phyloP scores from a whole-genome alignment of 2,113 vertebrate genomes.

The Echinops telfairi region DNA sequence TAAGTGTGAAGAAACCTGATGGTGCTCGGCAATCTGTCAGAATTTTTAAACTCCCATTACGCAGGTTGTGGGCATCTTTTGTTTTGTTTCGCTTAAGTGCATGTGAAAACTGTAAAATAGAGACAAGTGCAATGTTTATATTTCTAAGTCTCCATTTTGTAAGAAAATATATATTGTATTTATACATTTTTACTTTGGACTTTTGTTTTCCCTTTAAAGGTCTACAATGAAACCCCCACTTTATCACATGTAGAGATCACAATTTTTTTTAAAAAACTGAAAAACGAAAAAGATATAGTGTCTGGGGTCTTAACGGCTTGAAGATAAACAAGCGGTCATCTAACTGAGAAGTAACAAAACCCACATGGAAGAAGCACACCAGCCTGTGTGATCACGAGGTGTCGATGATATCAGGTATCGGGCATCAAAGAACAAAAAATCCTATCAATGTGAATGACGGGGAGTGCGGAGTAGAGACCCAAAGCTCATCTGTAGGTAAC shows the following conservation, averaged over 20 bases:
- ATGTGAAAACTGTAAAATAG: conserved; percentile 87
- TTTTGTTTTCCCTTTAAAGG: conserved; percentile 85
- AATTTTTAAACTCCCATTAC: conserved; percentile 74
- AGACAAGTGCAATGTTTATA: conserved; percentile 90
- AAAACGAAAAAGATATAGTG: too few relatives aligned
- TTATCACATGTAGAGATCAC: conserved; percentile 92
- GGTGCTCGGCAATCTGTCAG: conserved; percentile 30
- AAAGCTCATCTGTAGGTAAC: too few relatives aligned
- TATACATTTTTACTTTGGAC: conserved; percentile 93
- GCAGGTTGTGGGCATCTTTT: conserved; percentile 75
- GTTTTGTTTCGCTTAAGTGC: conserved; percentile 85
- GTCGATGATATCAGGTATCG: too few relatives aligned
- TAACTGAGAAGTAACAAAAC: too few relatives aligned
- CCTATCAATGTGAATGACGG: too few relatives aligned
- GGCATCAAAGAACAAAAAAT: too few relatives aligned
- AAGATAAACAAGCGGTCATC: too few relatives aligned
- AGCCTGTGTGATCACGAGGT: too few relatives aligned
- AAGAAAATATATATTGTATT: conserved; percentile 95
- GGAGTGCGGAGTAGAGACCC: too few relatives aligned
- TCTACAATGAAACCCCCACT: conserved; percentile 89
- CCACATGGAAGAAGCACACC: too few relatives aligned
- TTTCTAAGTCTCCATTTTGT: conserved; percentile 93
- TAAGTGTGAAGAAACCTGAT: too few relatives aligned
- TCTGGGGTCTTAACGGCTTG: too few relatives aligned
- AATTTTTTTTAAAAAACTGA: conserved; percentile 90